Base-by-base conservation (phyloP, 2,113 vertebrate genomes). In the Puma concolor region DNA sequence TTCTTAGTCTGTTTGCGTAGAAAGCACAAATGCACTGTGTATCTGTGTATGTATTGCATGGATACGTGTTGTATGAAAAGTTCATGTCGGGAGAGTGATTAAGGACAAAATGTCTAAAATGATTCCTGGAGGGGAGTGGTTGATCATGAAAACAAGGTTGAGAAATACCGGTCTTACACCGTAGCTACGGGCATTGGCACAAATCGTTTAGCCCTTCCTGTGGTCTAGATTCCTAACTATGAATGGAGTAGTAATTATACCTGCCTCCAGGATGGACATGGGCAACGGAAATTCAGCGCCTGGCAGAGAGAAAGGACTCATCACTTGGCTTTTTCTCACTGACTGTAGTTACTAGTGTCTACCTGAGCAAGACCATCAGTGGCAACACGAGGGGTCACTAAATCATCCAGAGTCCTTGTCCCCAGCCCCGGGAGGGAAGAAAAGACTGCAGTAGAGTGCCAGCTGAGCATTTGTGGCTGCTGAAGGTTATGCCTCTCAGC, bases 281-380 rank as follows among this genome's bases (percentile, higher is more conserved):
- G 1, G 7, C 33, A 3, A 0, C 12, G 19, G 7, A 4, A 4
- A 12, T 23, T 33, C 27, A 16, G n/a, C 33, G 50, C 41, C 23
- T 1, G 27, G 60, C 76, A 2, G 31, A 84, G 54, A 63, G 36
- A 44, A 54, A 50, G 50, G 31, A 8, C 4, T 6, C 33, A 15
- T 21, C 41, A 0, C 41, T 21, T 29, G 67, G 80, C 41, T 71
- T 64, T 82, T 57, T 79, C 44, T 27, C n/a, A 33, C 23, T 50
- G 63, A 64, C 48, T 7, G 2, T 7, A 12, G 64, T 64, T 31
- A 13, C 9, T 27, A 23, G 23, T 16, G 52, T 86, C 71, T n/a
- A 23, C 60, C 36, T 1, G 16, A 82, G 27, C 57, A 85, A 17
- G 71, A 50, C 54, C 48, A 17, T 72, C 9, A 4, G 23, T 1